These are phyloP conservation scores for Melieria omissa DNA, from an alignment of 2,888 invertebrate species.

Conservation along the genomic window DNA sequence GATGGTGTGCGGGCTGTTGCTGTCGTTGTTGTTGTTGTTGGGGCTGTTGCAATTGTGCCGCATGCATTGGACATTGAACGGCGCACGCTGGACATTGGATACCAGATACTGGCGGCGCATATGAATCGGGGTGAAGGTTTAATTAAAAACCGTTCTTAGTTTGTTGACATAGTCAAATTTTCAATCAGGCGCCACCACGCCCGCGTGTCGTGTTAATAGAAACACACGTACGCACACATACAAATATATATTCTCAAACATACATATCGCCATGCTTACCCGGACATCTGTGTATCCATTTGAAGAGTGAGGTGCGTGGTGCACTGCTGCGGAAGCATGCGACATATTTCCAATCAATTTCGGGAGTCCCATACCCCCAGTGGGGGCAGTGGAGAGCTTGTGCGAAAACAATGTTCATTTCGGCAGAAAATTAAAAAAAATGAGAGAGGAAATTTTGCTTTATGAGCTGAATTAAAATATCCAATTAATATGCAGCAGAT, in stretches of 20 bases:
- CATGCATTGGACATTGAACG: slow-evolving; percentile 4
- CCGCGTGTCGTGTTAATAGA: slow-evolving; percentile 6
- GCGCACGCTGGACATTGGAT: neutral
- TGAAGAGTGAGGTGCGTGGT: neutral
- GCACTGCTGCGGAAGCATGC: no score
- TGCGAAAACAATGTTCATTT: no score
- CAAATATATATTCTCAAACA: neutral
- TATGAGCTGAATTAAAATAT: no score
- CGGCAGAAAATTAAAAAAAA: no score
- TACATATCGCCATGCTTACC: neutral
- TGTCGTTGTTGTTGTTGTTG: slow-evolving; percentile 7
- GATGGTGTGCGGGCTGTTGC: slow-evolving; percentile 1
- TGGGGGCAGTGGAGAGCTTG: no score
- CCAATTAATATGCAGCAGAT: no score
- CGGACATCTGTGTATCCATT: neutral
- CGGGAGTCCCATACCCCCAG: no score
- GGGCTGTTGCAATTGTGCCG: slow-evolving; percentile 7
- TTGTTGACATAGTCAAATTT: slow-evolving; percentile 25
- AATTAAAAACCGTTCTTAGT: slow-evolving; percentile 30
- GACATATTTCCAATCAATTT: no score
- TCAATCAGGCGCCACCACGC: slow-evolving; percentile 12
- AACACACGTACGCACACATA: slow-evolving; percentile 6
- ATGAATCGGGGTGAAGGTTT: slow-evolving; percentile 17
- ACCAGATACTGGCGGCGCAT: neutral
- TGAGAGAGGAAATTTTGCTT: no score